These are phyloP conservation scores for Yasuhikotakia modesta DNA, from an alignment of 2,797 vertebrate species.

Conservation along the genomic window DNA sequence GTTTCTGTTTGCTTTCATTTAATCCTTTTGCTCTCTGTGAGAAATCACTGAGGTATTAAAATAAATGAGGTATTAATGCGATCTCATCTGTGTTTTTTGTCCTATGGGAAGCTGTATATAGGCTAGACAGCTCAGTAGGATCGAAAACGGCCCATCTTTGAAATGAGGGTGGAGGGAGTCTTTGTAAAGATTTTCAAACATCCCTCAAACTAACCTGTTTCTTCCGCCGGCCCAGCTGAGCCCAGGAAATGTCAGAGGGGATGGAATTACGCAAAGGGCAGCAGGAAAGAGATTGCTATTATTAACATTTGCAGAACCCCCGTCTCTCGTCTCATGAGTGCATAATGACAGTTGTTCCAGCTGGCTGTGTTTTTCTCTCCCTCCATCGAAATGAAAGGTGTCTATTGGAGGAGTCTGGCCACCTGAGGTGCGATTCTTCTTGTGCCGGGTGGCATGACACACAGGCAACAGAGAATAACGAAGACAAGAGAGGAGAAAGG, in stretches of 20 bases:
- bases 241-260: conserved; percentile 56
- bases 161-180: not conserved
- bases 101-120: not conserved
- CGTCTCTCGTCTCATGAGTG: conserved; percentile 45
- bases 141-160: too few relatives aligned
- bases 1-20: too few relatives aligned
- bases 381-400: conserved; percentile 47
- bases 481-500: conserved; percentile 2
- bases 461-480: not conserved
- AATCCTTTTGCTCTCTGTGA: too few relatives aligned
- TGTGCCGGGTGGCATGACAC: conserved; percentile 2
- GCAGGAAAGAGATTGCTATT: conserved; percentile 58
- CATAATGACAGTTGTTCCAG: conserved; percentile 50
- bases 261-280: conserved; percentile 60
- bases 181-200: conserved; percentile 39
- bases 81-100: too few relatives aligned
- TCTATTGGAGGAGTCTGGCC: conserved; percentile 38
- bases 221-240: conserved; percentile 34
- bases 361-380: conserved; percentile 17
- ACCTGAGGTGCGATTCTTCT: conserved; percentile 47
- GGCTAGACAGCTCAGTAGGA: not conserved
- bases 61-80: too few relatives aligned
- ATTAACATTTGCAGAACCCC: conserved; percentile 55
- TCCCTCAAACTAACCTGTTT: conserved; percentile 36
- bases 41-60: too few relatives aligned